Conservation (phyloP, 2,888 invertebrate species). For the Ceratothoa steindachneri region DNA sequence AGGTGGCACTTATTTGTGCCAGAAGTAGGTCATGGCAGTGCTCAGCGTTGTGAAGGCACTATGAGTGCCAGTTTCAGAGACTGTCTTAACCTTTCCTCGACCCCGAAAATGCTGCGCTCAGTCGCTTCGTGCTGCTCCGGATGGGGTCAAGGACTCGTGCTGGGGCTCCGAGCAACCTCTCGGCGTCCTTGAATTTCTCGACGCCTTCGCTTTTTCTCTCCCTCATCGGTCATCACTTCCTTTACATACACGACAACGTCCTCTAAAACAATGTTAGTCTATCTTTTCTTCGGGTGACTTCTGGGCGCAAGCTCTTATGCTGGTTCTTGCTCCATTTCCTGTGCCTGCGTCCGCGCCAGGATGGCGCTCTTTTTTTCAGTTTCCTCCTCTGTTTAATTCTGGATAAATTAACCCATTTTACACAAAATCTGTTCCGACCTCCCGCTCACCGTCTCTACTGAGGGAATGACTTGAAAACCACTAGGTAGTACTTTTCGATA, state of each 20-base stretch:
- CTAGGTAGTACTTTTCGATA: no score
- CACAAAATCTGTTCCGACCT: no score
- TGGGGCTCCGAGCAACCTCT: background rate
- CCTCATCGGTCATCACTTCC: background rate
- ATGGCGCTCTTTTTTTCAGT: background rate
- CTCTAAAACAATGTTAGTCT: slow-evolving; percentile 22
- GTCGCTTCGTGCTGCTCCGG: background rate
- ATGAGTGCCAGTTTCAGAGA: background rate
- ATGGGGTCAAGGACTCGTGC: background rate
- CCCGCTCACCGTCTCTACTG: slow-evolving; percentile 12
- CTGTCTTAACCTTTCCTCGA: background rate
- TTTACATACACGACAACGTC: no score
- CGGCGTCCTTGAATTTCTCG: background rate
- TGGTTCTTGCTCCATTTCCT: background rate
- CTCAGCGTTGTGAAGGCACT: background rate
- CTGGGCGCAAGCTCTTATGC: background rate
- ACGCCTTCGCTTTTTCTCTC: slow-evolving; percentile 11
- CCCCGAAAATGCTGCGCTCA: background rate
- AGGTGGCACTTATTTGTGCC: background rate
- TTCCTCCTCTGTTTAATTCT: slow-evolving; percentile 1
- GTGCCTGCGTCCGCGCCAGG: slow-evolving; percentile 1
- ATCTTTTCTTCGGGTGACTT: slow-evolving; percentile 2
- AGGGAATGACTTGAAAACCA: no score
- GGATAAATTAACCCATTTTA: no score
- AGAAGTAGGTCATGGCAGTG: background rate